phyloP scores from a whole-genome alignment of 2,888 invertebrate genomes.

The Drosophila anceps region DNA sequence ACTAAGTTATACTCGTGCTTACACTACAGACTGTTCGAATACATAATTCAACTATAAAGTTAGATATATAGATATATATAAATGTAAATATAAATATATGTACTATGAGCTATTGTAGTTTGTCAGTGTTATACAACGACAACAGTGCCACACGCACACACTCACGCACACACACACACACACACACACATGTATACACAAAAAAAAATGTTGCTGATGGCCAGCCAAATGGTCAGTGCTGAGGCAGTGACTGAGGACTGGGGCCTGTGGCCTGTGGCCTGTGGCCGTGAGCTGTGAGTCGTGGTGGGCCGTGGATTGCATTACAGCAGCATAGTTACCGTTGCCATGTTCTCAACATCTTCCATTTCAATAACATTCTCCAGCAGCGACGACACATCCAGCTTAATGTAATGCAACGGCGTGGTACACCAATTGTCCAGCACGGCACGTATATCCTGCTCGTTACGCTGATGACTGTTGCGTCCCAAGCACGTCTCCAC shows the following conservation, averaged over 20 bases:
- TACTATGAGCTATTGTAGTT: slow-evolving; percentile 8
- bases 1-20: slow-evolving; percentile 29
- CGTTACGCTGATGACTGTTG: slow-evolving; percentile 93
- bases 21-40: slow-evolving; percentile 16
- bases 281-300: slow-evolving; percentile 5
- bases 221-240: slow-evolving; percentile 12
- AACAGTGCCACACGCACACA: slow-evolving; percentile 13
- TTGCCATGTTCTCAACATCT: slow-evolving; percentile 87
- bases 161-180: not conserved
- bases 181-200: slow-evolving; percentile 9
- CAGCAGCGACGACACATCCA: slow-evolving; percentile 93
- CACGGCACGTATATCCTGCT: slow-evolving; percentile 91
- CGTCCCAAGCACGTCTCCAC: slow-evolving; percentile 91
- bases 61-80: not conserved
- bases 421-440: slow-evolving; percentile 91
- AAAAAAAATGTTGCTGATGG: slow-evolving; percentile 6
- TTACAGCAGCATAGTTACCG: slow-evolving; percentile 76
- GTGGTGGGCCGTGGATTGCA: slow-evolving; percentile 10
- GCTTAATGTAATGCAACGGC: slow-evolving; percentile 91
- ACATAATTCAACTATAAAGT: slow-evolving; percentile 4
- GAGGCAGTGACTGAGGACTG: slow-evolving; percentile 10
- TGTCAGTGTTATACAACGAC: not conserved
- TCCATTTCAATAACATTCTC: slow-evolving; percentile 95
- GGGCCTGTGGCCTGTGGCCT: slow-evolving; percentile 3
- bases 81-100: not conserved